Conservation (phyloP, 92 coral and sea anemone genomes). For the Nematostella vectensis region DNA sequence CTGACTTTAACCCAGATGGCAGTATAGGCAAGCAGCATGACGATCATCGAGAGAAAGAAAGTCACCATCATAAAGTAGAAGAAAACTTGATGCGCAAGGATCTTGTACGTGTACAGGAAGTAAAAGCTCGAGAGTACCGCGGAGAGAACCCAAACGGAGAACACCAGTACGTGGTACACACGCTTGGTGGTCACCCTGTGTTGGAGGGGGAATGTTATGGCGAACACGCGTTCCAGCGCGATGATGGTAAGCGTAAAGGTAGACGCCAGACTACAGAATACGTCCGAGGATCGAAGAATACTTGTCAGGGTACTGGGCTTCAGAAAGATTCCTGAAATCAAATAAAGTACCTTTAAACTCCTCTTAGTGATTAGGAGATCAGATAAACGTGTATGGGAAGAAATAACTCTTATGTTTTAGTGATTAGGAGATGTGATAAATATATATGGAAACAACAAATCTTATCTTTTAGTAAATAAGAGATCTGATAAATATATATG, state of each 20-base stretch:
- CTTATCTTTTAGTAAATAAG: too few relatives aligned
- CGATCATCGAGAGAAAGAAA: constrained; percentile 48
- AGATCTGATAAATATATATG: too few relatives aligned
- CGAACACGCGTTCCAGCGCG: constrained; percentile 67
- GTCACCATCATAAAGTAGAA: constrained; percentile 64
- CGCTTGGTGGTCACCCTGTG: constrained; percentile 52
- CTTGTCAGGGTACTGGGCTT: constrained; percentile 23
- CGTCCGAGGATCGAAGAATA: constrained; percentile 46
- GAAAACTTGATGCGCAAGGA: constrained; percentile 57
- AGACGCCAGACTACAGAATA: constrained; percentile 69
- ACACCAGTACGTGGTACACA: constrained; percentile 45
- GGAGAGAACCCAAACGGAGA: constrained; percentile 63
- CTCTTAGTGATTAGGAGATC: too few relatives aligned
- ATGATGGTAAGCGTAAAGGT: constrained; percentile 72
- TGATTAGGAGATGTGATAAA: too few relatives aligned
- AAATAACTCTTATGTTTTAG: too few relatives aligned
- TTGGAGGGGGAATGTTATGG: constrained; percentile 63
- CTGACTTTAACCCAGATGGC: constrained; percentile 54
- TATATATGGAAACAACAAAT: too few relatives aligned
- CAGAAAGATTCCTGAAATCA: background rate
- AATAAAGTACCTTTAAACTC: background rate
- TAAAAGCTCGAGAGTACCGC: constrained; percentile 54
- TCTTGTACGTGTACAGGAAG: constrained; percentile 44
- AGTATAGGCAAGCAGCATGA: constrained; percentile 60
- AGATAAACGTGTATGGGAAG: too few relatives aligned